phyloP scores from a whole-genome alignment of 2,797 vertebrate species.

The Mionectes olivaceus region DNA sequence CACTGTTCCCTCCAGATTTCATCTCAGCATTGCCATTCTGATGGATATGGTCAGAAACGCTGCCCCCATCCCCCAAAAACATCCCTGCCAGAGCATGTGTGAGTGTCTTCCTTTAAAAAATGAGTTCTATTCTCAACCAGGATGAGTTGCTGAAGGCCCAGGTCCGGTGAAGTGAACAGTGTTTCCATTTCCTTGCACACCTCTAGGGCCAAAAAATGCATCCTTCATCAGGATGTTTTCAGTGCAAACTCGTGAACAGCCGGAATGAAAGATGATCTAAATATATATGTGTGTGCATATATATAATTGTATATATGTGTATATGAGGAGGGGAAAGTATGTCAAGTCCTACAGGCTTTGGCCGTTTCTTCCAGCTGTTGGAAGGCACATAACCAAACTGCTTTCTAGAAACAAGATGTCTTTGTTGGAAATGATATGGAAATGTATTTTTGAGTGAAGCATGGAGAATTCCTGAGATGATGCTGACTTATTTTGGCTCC shows the following conservation, averaged over 20 bases:
- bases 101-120: not conserved
- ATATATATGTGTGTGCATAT: rapidly evolving
- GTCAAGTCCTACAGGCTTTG: not conserved
- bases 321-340: not conserved
- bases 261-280: not conserved
- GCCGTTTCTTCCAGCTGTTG: not conserved
- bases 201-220: not conserved
- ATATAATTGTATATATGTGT: no score
- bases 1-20: not conserved
- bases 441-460: not conserved
- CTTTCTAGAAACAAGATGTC: not conserved
- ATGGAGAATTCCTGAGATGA: not conserved
- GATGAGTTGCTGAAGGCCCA: not conserved
- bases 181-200: not conserved
- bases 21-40: not conserved
- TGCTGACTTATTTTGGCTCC: not conserved
- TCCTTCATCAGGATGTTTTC: not conserved
- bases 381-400: not conserved
- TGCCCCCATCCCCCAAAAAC: not conserved
- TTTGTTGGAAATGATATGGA: not conserved
- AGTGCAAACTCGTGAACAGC: not conserved
- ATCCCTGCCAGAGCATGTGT: rapidly evolving
- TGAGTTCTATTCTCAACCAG: not conserved
- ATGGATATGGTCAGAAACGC: not conserved
- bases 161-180: not conserved